phyloP scores from a whole-genome alignment of 2,113 vertebrate species.

The Onychostoma macrolepis region DNA sequence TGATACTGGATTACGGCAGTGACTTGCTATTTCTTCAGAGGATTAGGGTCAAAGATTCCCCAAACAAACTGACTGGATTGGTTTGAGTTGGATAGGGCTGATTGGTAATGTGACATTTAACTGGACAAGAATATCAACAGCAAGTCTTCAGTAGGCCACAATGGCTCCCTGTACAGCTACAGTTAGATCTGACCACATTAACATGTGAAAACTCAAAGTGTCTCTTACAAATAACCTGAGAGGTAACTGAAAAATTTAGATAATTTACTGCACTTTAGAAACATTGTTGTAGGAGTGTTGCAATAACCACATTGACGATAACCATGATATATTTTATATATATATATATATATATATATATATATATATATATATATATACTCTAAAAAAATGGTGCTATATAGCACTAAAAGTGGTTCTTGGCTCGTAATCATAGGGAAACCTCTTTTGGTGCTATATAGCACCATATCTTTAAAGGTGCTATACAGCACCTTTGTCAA shows the following conservation, averaged over 20 bases:
- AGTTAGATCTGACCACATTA: neutral
- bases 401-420: too few species aligned
- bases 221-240: neutral
- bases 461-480: too few species aligned
- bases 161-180: neutral
- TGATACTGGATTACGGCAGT: neutral
- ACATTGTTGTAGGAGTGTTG: neutral
- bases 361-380: neutral
- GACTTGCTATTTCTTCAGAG: conserved; percentile 8
- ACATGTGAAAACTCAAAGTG: neutral
- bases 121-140: neutral
- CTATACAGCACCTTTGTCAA: too few species aligned
- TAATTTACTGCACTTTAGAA: neutral
- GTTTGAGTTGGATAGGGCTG: neutral
- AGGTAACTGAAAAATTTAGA: neutral
- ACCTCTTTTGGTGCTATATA: too few species aligned
- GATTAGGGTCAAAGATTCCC: neutral
- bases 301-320: neutral
- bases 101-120: neutral
- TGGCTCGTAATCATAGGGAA: too few species aligned
- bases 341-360: neutral
- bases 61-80: neutral
- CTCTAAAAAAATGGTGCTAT: too few species aligned
- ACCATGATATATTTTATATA: neutral
- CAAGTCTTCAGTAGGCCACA: neutral